A percentile compares a stretch with the other conserved stretches of the same genome.
phyloP scores from a whole-genome alignment of 2,113 vertebrate species.

The Triplophysa dalaica region DNA sequence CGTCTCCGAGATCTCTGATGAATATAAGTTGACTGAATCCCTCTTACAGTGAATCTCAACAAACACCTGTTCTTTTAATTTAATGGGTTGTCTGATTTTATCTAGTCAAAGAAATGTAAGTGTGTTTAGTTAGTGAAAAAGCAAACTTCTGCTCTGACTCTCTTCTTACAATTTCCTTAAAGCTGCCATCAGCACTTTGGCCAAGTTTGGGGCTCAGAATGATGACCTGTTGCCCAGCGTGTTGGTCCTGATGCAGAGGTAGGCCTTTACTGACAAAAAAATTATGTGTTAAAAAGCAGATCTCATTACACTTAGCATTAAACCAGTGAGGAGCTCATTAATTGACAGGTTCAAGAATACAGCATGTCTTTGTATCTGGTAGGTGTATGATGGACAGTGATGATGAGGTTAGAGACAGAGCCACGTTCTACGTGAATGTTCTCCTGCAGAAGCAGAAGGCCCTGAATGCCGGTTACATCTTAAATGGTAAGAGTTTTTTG shows the following conservation, averaged over 20 bases:
- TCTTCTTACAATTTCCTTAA: constrained; percentile 31
- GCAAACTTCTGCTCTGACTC: background rate
- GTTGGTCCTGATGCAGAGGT: constrained; percentile 95
- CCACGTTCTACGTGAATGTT: constrained; percentile 95
- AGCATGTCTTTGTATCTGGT: background rate
- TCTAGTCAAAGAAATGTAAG: background rate
- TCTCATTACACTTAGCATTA: no score
- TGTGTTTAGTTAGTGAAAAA: no score
- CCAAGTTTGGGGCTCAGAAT: constrained; percentile 98
- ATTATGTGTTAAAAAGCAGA: background rate
- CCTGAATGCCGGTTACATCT: constrained; percentile 93
- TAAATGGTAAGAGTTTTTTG: constrained; percentile 81
- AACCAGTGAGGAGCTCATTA: no score
- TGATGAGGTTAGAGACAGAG: constrained; percentile 94
- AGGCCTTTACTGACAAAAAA: background rate
- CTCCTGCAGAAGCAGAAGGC: constrained; percentile 93
- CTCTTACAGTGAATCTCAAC: no score
- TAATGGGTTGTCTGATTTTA: background rate
- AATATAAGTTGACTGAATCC: constrained; percentile 85
- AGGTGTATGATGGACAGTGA: constrained; percentile 99
- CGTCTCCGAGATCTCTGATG: constrained; percentile 96
- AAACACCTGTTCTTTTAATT: no score
- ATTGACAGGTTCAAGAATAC: background rate
- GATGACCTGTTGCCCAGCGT: constrained; percentile 94
- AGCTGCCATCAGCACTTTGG: constrained; percentile 96